A percentile compares a stretch with the other conserved stretches of the same genome.
phyloP scores from a whole-genome alignment of 2,113 vertebrate genomes.

The Nyctibius bracteatus region DNA sequence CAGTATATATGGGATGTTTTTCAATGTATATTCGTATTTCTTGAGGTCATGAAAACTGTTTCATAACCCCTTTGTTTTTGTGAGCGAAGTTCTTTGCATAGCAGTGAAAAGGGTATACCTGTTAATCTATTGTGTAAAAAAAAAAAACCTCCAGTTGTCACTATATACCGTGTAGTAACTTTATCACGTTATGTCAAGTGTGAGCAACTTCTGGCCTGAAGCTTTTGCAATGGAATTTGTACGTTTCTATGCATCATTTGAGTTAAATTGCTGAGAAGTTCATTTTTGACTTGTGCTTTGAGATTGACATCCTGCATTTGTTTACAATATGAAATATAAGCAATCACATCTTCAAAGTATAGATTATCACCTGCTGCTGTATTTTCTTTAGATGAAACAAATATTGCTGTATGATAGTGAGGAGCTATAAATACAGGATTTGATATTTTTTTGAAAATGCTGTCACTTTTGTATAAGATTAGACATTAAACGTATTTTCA shows the following conservation, averaged over 20 bases:
- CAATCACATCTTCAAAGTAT: conserved; percentile 70
- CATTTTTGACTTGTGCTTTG: conserved; percentile 72
- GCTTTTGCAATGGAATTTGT: conserved; percentile 67
- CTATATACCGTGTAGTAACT: conserved; percentile 68
- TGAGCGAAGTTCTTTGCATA: conserved; percentile 56
- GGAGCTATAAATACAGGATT: conserved; percentile 77
- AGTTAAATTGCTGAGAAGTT: conserved; percentile 72
- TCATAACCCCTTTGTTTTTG: conserved; percentile 58
- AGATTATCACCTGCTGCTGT: conserved; percentile 79
- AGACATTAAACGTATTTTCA: conserved; percentile 78
- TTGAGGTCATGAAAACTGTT: conserved; percentile 55
- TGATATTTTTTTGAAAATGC: conserved; percentile 80
- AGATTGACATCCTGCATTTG: conserved; percentile 66
- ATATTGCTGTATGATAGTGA: conserved; percentile 78
- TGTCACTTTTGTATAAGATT: conserved; percentile 80
- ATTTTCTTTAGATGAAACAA: conserved; percentile 77
- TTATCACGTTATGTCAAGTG: conserved; percentile 66
- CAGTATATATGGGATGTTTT: conserved; percentile 60
- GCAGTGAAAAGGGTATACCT: conserved; percentile 52
- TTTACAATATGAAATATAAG: conserved; percentile 74
- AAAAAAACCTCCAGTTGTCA: conserved; percentile 40
- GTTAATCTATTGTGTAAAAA: conserved; percentile 59
- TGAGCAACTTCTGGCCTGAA: conserved; percentile 67
- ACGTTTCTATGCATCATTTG: conserved; percentile 72
- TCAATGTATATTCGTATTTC: conserved; percentile 58